Evolutionary conservation across 2,888 invertebrate species (phyloP).

Genomic region (Drosophila austrosaltans): DNA sequence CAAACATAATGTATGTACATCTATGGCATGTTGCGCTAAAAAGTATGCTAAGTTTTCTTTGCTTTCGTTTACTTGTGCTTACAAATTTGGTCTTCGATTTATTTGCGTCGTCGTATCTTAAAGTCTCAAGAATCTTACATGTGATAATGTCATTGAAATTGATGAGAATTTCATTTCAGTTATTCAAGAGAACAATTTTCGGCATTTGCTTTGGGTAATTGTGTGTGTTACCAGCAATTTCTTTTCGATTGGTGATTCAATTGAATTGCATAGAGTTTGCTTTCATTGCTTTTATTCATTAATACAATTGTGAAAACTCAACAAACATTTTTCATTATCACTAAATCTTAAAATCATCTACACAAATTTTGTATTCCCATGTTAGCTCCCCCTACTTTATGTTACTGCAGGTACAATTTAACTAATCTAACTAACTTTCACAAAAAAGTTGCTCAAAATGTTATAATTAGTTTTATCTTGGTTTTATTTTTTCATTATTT

Average conservation of each 20-base stretch:
- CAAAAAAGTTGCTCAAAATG: no score
- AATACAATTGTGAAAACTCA: no score
- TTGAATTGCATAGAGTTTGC: no score
- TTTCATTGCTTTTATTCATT: no score
- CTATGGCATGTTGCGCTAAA: constrained; percentile 33
- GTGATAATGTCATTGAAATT: constrained; percentile 4
- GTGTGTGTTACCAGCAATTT: not conserved
- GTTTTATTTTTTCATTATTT: constrained; percentile 12
- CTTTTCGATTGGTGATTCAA: no score
- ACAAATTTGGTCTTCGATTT: constrained; percentile 22
- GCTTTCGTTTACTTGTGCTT: constrained; percentile 16
- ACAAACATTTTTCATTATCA: no score
- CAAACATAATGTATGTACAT: not conserved
- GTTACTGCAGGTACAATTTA: no score
- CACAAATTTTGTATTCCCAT: no score
- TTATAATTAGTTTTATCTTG: not conserved
- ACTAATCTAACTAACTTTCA: no score
- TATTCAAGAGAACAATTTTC: constrained; percentile 31
- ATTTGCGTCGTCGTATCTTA: constrained; percentile 6
- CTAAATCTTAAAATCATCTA: no score
- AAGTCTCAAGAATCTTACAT: constrained; percentile 1
- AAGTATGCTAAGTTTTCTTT: constrained; percentile 48
- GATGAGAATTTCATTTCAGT: constrained; percentile 12
- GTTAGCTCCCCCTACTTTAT: no score
- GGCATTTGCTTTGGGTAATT: constrained; percentile 37